A percentile compares a stretch with the other conserved stretches of the same genome.
These are phyloP conservation scores for Ricordea florida DNA, from an alignment of 92 coral and sea anemone genomes.

Conservation along the genomic window DNA sequence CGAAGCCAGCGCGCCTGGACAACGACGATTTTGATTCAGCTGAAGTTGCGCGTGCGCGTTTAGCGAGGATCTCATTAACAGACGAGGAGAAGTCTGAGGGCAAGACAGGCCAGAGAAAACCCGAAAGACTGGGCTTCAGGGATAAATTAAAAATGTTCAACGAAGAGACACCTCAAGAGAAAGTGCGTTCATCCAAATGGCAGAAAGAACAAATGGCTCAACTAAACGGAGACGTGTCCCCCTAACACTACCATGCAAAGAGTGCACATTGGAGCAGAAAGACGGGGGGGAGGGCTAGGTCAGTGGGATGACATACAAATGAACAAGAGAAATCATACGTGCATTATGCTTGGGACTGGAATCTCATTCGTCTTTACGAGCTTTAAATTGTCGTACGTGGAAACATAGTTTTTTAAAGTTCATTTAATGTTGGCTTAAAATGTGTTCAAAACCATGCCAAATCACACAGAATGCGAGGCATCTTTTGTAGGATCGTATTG, in stretches of 20 bases:
- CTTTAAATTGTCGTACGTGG: too few species aligned
- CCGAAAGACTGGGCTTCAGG: conserved; percentile 76
- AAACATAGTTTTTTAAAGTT: too few species aligned
- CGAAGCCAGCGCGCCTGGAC: conserved; percentile 71
- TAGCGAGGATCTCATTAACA: conserved; percentile 73
- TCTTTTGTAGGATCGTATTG: too few species aligned
- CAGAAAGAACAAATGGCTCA: conserved; percentile 64
- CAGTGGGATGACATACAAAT: not conserved
- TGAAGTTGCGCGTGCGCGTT: conserved; percentile 64
- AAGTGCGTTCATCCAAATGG: conserved; percentile 77
- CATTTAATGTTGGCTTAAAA: too few species aligned
- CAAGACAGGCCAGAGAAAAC: conserved; percentile 81
- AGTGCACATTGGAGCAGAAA: not conserved
- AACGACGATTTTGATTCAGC: conserved; percentile 51
- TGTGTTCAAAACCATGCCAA: too few species aligned
- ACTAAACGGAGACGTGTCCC: conserved; percentile 16
- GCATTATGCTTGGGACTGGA: too few species aligned
- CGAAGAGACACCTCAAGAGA: conserved; percentile 78
- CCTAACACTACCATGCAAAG: not conserved
- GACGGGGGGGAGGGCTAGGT: not conserved
- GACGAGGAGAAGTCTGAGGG: conserved; percentile 68
- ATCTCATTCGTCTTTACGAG: too few species aligned
- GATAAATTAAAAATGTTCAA: conserved; percentile 95
- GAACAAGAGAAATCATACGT: too few species aligned
- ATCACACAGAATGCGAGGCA: too few species aligned